These are phyloP conservation scores for Sebastes fasciatus DNA, from an alignment of 2,113 vertebrate genomes.

Conservation along the genomic window DNA sequence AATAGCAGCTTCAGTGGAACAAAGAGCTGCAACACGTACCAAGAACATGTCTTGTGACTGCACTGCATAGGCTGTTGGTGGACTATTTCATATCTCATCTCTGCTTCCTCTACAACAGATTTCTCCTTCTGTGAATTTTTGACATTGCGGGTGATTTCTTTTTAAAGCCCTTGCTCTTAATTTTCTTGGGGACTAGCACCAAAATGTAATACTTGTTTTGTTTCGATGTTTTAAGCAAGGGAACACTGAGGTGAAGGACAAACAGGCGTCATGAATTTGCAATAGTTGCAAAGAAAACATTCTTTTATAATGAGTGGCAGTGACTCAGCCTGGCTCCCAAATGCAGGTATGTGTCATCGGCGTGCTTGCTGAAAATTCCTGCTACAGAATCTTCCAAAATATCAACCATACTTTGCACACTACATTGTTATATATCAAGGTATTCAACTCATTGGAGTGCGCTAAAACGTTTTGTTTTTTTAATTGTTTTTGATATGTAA, in stretches of 20 bases:
- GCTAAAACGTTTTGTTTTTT: background rate
- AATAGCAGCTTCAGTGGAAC: background rate
- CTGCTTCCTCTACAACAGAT: background rate
- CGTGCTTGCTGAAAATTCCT: background rate
- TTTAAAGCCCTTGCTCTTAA: too few relatives aligned
- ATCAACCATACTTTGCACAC: background rate
- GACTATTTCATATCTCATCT: background rate
- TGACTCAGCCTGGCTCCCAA: slow-evolving; percentile 1
- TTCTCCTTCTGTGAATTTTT: background rate
- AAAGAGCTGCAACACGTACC: background rate
- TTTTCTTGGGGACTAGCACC: too few relatives aligned
- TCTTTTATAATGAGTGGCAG: background rate
- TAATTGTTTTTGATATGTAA: background rate
- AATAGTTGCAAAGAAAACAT: background rate
- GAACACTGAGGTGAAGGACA: background rate
- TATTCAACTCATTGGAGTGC: background rate
- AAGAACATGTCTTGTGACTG: background rate
- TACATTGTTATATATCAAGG: background rate
- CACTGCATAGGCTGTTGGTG: background rate
- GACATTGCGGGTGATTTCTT: background rate
- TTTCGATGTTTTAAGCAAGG: too few relatives aligned
- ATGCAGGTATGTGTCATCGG: background rate
- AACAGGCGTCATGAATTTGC: background rate
- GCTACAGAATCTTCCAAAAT: background rate
- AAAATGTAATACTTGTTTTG: too few relatives aligned